Base-by-base conservation (phyloP, 2,888 invertebrate species). In the Apamea monoglypha region DNA sequence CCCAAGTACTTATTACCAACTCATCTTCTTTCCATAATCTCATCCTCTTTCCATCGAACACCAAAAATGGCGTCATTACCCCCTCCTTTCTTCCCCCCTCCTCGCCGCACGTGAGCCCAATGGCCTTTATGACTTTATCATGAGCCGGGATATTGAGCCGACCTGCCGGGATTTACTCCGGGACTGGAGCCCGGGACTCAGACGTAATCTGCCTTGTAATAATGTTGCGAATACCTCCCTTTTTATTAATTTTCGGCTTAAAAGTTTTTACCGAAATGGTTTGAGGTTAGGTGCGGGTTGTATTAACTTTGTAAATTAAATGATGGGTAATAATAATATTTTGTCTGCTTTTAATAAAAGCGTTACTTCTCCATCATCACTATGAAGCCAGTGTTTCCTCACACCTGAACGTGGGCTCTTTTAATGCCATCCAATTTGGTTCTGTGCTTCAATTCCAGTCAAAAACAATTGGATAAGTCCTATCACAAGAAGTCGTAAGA, bases 121-220 rank as follows among this genome's bases (percentile, higher is more conserved):
- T 85, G 78, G 80, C 76, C 72, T 78, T 80, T 84, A 90, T 84
- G 87, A 80, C 85, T 90, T 88, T 89, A 88, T 88, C 89, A 88
- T 89, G 90, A 87, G 81, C 82, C 84, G 89, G 84, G 84, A 88
- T 88, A 88, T 88, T 87, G 82, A 79, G 68, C 74, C 79, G 83
- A 88, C 88, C 86, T 81, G 70, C 86, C 86, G 44, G 88, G 77
- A 75, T 82, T 86, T 82, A 86, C 47, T 64, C 77, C 82, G 86
- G 29, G 70, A 76, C 83, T 47, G 32, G n/a, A 59, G 36, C 63
- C 87, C 86, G 69, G 82, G 76, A 86, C 80, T 80, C 69, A 61
- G 72, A 25, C 74, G 66, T 86, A 88, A 86, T 88, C 88, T 86
- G 56, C 79, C 68, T 67, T 67, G 73, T 83, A 86, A 88, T 87